Evolutionary conservation across 2,113 vertebrate species (phyloP).

Genomic region (Odobenus rosmarus): DNA sequence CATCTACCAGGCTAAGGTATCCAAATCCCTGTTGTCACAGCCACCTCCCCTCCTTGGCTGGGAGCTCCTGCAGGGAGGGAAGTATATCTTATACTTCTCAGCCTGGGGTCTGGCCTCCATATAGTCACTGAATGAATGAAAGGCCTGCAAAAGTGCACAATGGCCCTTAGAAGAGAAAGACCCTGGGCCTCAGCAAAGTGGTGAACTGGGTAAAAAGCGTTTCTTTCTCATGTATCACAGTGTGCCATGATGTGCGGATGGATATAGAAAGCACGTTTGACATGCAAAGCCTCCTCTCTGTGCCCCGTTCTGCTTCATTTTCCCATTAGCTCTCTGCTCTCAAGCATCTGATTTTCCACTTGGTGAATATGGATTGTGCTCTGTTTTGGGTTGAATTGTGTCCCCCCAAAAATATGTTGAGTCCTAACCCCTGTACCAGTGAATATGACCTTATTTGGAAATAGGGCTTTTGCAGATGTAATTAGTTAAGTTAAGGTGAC

Average conservation of each 20-base stretch:
- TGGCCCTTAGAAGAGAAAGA: neutral
- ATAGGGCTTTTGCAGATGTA: neutral
- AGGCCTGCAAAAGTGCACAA: too few species aligned
- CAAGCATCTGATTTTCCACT: neutral
- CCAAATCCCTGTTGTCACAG: accelerated
- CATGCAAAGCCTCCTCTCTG: neutral
- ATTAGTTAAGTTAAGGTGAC: neutral
- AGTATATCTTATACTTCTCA: too few species aligned
- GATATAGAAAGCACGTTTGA: accelerated
- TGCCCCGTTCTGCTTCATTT: neutral
- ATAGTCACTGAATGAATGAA: neutral
- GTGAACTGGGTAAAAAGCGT: accelerated
- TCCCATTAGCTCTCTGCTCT: neutral
- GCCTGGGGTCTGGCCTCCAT: neutral
- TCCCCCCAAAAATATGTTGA: accelerated
- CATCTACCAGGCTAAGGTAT: accelerated
- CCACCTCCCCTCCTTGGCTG: neutral
- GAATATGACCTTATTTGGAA: neutral
- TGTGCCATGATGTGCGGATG: accelerated
- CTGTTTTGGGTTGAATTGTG: neutral
- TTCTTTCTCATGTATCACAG: neutral
- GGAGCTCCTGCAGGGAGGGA: neutral
- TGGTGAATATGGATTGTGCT: accelerated
- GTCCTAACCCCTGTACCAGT: neutral
- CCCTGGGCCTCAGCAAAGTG: neutral